phyloP scores from a whole-genome alignment of 2,113 vertebrate genomes.

The Carollia perspicillata region DNA sequence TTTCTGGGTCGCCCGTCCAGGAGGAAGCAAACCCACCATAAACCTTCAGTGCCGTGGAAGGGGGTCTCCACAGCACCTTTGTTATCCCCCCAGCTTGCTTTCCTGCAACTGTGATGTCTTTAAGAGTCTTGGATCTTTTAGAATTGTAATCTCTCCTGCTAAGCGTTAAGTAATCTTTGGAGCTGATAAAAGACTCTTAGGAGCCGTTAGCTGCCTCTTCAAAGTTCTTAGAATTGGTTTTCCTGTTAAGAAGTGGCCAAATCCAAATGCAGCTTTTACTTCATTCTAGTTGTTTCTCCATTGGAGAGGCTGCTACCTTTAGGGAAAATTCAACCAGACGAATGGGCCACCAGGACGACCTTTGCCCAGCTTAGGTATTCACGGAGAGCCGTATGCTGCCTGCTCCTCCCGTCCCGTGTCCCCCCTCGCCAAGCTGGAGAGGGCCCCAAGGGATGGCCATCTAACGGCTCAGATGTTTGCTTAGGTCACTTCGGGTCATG shows the following conservation, averaged over 20 bases:
- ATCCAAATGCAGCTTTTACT: not conserved
- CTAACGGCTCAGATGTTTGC: not conserved
- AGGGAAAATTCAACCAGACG: not conserved
- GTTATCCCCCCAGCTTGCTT: not conserved
- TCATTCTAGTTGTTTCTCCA: not conserved
- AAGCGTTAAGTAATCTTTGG: not conserved
- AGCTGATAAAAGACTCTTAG: constrained; percentile 1
- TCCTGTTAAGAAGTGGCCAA: not conserved
- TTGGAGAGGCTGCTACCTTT: not conserved
- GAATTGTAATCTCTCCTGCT: not conserved
- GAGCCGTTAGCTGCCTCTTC: not conserved
- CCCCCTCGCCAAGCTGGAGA: not conserved
- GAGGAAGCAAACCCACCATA: not conserved
- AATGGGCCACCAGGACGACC: not conserved
- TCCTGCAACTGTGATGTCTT: not conserved
- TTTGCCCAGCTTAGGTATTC: not conserved
- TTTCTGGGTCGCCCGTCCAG: not conserved
- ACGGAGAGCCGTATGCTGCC: not conserved
- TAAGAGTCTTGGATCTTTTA: not conserved
- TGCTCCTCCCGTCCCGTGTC: accelerated
- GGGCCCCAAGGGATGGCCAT: not conserved
- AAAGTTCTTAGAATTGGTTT: constrained; percentile 16
- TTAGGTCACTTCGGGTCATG: not conserved
- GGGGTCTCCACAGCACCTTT: not conserved
- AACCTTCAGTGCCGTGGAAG: not conserved